phyloP scores from a whole-genome alignment of 2,797 vertebrate species.

The Molossus alvarezi region DNA sequence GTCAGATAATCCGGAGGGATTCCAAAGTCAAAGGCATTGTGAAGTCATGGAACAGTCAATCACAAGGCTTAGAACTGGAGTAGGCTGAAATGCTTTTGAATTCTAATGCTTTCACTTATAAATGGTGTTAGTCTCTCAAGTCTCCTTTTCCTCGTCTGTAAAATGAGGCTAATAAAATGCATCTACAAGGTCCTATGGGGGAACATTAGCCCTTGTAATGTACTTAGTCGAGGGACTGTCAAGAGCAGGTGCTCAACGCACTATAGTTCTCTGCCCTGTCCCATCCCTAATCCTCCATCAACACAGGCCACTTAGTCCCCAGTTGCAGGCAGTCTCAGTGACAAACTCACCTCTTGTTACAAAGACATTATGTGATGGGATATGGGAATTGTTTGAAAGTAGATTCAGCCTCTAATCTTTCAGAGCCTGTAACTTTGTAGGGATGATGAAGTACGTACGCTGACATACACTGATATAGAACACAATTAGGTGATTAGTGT shows the following conservation, averaged over 20 bases:
- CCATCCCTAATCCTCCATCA: not conserved
- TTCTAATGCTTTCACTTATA: not conserved
- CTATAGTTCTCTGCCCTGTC: not conserved
- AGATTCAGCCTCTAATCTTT: not conserved
- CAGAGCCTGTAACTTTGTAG: not conserved
- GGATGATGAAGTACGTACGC: not conserved
- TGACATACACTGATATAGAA: not conserved
- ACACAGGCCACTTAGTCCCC: not conserved
- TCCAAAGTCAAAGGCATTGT: not conserved
- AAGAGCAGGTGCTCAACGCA: not conserved
- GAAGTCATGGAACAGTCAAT: not conserved
- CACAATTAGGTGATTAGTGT: not conserved
- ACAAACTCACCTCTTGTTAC: not conserved
- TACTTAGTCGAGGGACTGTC: not conserved
- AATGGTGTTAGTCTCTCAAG: not conserved
- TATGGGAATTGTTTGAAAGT: not conserved
- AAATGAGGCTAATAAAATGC: not conserved
- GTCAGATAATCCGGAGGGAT: not conserved
- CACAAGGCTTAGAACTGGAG: not conserved
- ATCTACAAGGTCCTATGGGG: not conserved
- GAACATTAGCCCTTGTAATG: not conserved
- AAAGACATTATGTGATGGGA: not conserved
- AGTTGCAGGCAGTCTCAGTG: not conserved
- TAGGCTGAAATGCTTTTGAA: conserved; percentile 21
- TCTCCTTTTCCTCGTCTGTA: not conserved